Percentiles rank a stretch among this genome's conserved stretches.
Conservation (phyloP, 1,140 invertebrate species). For the Drosophila serrata region DNA sequence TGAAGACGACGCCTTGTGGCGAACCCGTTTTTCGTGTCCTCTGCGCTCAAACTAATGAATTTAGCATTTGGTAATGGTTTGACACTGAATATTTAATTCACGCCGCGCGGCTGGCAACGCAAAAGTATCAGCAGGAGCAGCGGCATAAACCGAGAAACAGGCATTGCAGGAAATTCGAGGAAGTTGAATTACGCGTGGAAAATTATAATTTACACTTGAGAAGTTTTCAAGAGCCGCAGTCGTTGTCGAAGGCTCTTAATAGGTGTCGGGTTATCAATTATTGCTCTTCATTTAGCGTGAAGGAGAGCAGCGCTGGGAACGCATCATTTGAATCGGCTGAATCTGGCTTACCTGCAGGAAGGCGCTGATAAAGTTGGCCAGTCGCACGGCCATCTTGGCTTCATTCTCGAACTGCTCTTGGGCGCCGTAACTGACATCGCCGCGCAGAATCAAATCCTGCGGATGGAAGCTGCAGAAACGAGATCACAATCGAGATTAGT, state of each 20-base stretch:
- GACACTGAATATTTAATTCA: slow-evolving; percentile 85
- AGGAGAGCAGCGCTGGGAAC: slow-evolving; percentile 61
- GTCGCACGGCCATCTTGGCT: slow-evolving; percentile 96
- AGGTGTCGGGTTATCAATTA: slow-evolving; percentile 84
- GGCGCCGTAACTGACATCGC: slow-evolving; percentile 94
- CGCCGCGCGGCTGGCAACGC: slow-evolving; percentile 53
- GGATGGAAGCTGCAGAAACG: slow-evolving; percentile 87
- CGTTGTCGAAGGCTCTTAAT: slow-evolving; percentile 78
- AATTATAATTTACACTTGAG: slow-evolving; percentile 85
- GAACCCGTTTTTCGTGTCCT: slow-evolving; percentile 83
- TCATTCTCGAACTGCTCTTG: slow-evolving; percentile 96
- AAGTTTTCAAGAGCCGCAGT: slow-evolving; percentile 76
- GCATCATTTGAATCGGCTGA: slow-evolving; percentile 9
- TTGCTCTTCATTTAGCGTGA: slow-evolving; percentile 80
- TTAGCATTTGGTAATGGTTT: slow-evolving; percentile 85
- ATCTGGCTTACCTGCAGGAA: slow-evolving; percentile 93
- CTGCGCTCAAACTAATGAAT: slow-evolving; percentile 82
- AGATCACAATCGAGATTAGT: slow-evolving; percentile 7
- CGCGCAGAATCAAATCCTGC: slow-evolving; percentile 91
- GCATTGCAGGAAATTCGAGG: slow-evolving; percentile 83
- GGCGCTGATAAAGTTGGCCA: slow-evolving; percentile 97
- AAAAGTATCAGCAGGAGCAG: slow-evolving; percentile 15
- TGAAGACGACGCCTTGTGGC: slow-evolving; percentile 72
- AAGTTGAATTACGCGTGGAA: slow-evolving; percentile 85
- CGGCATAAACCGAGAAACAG: slow-evolving; percentile 68